Evolutionary conservation across 2,888 invertebrate genomes (phyloP).

Genomic region (Stenchaetothrips biformis): DNA sequence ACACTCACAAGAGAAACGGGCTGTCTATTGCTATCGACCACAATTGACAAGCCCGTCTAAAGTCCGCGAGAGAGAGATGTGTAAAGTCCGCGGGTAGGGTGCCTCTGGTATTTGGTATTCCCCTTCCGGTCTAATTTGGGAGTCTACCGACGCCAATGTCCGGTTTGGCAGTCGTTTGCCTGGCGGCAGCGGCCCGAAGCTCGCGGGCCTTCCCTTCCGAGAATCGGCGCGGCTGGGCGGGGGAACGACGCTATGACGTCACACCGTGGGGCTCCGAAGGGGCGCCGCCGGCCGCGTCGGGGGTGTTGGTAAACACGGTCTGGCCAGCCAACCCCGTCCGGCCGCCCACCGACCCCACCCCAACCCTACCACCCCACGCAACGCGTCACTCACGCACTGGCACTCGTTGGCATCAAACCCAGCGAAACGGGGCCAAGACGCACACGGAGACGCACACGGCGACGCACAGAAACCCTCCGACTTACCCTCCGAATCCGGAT

Average conservation of each 20-base stretch:
- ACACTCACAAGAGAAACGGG: too few relatives aligned
- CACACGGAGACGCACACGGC: background rate
- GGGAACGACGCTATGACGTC: background rate
- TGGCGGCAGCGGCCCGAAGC: background rate
- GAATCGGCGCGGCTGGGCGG: background rate
- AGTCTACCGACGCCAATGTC: background rate
- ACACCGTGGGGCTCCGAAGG: background rate
- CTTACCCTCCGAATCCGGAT: background rate
- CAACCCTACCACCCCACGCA: too few relatives aligned
- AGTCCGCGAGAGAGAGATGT: background rate
- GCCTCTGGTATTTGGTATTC: background rate
- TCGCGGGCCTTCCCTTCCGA: too few relatives aligned
- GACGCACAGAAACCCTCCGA: background rate
- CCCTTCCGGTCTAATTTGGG: background rate
- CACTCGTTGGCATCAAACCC: too few relatives aligned
- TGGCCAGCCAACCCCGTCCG: too few relatives aligned
- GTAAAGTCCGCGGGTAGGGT: background rate
- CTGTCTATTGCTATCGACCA: too few relatives aligned
- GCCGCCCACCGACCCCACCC: too few relatives aligned
- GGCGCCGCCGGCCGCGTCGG: background rate
- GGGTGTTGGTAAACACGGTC: background rate
- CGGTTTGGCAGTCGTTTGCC: background rate
- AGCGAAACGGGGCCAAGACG: too few relatives aligned
- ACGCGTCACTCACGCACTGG: background rate
- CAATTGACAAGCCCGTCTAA: too few relatives aligned